Evolutionary conservation across 2,113 vertebrate species (phyloP).

Genomic region (Catharus minimus): DNA sequence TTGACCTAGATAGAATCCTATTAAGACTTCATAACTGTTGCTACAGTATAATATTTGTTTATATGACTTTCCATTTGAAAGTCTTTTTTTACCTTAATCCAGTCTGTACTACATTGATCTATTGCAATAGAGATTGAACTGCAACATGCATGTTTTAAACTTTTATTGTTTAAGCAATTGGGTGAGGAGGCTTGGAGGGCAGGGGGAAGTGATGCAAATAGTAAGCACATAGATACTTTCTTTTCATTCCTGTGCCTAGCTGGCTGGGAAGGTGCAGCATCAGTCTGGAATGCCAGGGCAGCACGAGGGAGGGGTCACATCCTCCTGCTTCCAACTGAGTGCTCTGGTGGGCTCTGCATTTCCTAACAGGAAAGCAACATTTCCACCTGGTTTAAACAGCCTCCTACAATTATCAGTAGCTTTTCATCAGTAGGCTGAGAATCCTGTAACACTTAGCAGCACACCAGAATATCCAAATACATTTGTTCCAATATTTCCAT

Average conservation of each 20-base stretch:
- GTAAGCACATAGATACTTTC: background rate
- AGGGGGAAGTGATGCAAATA: background rate
- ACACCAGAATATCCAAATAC: background rate
- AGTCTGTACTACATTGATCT: background rate
- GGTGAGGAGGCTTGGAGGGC: rapidly evolving
- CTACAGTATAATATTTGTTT: background rate
- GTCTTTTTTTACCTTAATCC: background rate
- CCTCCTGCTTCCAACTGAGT: background rate
- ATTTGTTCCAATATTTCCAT: background rate
- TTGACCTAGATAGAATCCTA: background rate
- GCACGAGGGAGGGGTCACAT: rapidly evolving
- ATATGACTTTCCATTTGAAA: background rate
- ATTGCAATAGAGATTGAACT: background rate
- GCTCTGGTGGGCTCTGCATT: background rate
- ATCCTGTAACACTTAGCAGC: background rate
- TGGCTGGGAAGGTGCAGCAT: background rate
- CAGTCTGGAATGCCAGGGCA: background rate
- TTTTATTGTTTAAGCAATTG: background rate
- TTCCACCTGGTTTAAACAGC: background rate
- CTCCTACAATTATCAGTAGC: background rate
- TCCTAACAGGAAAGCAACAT: rapidly evolving
- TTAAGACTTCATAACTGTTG: background rate
- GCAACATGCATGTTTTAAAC: background rate
- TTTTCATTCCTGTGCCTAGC: background rate
- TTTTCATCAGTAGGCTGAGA: background rate